These are phyloP conservation scores for Caloenas nicobarica DNA, from an alignment of 2,113 vertebrate genomes.

Conservation along the genomic window DNA sequence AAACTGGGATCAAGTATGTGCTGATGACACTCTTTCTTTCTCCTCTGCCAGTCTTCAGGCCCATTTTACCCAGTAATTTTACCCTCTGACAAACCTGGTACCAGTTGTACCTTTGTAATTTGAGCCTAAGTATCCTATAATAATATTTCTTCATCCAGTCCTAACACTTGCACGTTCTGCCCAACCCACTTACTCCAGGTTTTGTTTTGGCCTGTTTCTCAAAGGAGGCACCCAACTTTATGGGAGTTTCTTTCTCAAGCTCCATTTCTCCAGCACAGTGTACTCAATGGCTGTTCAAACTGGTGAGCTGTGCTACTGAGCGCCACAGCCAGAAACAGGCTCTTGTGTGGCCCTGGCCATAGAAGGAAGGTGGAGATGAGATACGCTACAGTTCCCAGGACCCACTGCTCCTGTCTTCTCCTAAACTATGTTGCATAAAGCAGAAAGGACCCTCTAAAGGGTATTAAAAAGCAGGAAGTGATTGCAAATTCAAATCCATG, in stretches of 20 bases:
- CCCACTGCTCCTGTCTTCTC: neutral
- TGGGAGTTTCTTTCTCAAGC: neutral
- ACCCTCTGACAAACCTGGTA: neutral
- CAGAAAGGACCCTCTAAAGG: constrained; percentile 46
- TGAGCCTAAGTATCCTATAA: neutral
- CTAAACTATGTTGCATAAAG: neutral
- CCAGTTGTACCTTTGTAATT: neutral
- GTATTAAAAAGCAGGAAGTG: constrained; percentile 65
- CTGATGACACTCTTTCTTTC: neutral
- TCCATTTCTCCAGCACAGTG: neutral
- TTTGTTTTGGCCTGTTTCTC: constrained; percentile 18
- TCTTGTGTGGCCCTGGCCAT: neutral
- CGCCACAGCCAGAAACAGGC: neutral
- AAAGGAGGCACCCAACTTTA: neutral
- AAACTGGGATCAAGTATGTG: neutral
- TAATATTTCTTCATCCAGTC: neutral
- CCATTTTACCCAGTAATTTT: neutral
- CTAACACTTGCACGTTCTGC: neutral
- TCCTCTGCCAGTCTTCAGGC: neutral
- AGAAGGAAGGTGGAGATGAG: neutral
- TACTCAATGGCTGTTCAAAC: neutral
- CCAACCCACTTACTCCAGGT: constrained; percentile 6
- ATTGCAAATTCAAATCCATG: constrained; percentile 68
- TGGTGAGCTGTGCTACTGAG: neutral
- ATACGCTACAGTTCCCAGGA: constrained; percentile 20